A percentile compares a stretch with the other conserved stretches of the same genome.
phyloP scores from a whole-genome alignment of 1,140 invertebrate species.

The Neodiprion pinetum region DNA sequence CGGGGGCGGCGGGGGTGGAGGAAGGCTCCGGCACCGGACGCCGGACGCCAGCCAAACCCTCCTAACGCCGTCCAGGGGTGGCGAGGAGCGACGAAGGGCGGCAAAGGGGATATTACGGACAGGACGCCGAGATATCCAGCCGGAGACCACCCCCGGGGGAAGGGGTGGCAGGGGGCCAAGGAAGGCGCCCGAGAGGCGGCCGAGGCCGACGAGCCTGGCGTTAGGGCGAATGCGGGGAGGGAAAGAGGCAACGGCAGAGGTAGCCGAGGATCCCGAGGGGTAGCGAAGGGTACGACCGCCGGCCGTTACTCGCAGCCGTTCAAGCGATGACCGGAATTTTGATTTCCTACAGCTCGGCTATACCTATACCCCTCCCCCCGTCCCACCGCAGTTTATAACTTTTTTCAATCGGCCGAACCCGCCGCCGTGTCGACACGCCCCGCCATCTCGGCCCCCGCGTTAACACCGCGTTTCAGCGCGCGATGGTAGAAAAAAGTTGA shows the following conservation, averaged over 20 bases:
- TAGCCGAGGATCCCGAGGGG: constrained; percentile 21
- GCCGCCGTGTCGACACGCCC: background rate
- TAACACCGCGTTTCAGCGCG: background rate
- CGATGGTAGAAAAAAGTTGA: background rate
- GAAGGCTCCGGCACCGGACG: background rate
- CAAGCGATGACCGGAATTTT: constrained; percentile 30
- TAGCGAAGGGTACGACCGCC: constrained; percentile 53
- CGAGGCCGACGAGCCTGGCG: constrained; percentile 26
- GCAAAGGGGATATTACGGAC: constrained; percentile 50
- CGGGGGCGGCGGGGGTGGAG: constrained; percentile 25
- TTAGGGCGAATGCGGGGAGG: background rate
- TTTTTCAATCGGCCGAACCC: background rate
- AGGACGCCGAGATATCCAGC: constrained; percentile 54
- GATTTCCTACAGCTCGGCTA: background rate
- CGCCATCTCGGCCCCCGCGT: background rate
- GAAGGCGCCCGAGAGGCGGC: constrained; percentile 42
- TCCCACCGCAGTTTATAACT: background rate
- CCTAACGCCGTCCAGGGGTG: constrained; percentile 48
- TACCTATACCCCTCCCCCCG: background rate
- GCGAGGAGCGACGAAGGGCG: constrained; percentile 31
- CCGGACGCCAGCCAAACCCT: constrained; percentile 37
- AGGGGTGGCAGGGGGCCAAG: constrained; percentile 30
- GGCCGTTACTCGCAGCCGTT: constrained; percentile 48
- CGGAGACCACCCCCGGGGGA: constrained; percentile 29
- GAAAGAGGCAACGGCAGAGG: background rate